Conservation (phyloP, 2,888 invertebrate species). For the Bruchidius siliquastri region DNA sequence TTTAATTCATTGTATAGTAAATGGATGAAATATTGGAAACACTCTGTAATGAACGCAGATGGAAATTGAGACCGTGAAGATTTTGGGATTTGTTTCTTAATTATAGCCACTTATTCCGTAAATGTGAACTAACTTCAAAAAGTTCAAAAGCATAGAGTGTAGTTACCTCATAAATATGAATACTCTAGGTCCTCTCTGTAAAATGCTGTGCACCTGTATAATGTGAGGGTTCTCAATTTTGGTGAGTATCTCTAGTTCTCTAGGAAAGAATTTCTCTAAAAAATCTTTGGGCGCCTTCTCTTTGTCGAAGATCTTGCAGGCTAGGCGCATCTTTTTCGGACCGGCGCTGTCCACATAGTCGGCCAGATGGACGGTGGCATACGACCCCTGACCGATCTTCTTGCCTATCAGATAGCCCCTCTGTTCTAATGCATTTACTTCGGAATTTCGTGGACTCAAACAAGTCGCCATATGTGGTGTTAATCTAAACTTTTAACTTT, state of each 20-base stretch:
- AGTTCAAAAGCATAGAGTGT: not conserved
- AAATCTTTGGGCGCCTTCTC: slow-evolving; percentile 85
- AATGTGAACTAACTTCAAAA: not conserved
- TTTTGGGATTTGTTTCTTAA: no score
- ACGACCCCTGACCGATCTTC: slow-evolving; percentile 88
- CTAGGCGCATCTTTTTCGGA: slow-evolving; percentile 69
- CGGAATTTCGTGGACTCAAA: slow-evolving; percentile 73
- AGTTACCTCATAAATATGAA: slow-evolving; percentile 80
- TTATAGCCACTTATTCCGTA: no score
- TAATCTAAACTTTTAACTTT: slow-evolving; percentile 17
- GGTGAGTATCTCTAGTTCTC: slow-evolving; percentile 85
- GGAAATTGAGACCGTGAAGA: no score
- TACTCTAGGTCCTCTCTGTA: slow-evolving; percentile 76
- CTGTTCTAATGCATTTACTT: slow-evolving; percentile 79
- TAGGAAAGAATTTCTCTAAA: slow-evolving; percentile 86
- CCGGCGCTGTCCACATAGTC: slow-evolving; percentile 70
- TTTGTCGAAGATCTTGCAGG: slow-evolving; percentile 89
- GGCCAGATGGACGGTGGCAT: slow-evolving; percentile 85
- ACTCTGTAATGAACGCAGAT: no score
- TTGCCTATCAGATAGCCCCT: slow-evolving; percentile 73
- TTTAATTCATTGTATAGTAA: no score
- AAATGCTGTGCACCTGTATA: slow-evolving; percentile 82
- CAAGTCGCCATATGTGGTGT: slow-evolving; percentile 59
- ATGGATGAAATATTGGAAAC: no score
- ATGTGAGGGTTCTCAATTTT: slow-evolving; percentile 88